Evolutionary conservation across 2,797 vertebrate genomes (phyloP).

Genomic region (Cuculus canorus): DNA sequence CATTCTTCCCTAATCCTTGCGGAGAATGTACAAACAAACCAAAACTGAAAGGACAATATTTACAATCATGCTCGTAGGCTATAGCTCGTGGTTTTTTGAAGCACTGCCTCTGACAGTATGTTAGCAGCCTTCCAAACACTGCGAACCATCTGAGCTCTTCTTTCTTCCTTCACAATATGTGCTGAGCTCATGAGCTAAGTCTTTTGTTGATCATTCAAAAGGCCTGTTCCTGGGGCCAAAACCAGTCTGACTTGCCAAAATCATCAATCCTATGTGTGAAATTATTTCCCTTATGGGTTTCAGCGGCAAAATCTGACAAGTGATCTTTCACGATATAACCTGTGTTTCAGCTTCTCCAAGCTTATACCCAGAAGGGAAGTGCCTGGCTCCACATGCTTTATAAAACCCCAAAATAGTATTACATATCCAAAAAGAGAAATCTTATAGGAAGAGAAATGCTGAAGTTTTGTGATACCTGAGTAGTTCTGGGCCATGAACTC

Average conservation of each 20-base stretch:
- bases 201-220: conserved; percentile 9
- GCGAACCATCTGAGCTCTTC: not conserved
- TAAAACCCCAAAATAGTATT: conserved; percentile 13
- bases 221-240: not conserved
- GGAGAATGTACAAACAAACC: conserved; percentile 7
- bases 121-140: not conserved
- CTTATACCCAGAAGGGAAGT: not conserved
- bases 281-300: conserved; percentile 20
- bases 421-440: conserved; percentile 11
- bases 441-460: not conserved
- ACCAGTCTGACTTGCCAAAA: conserved; percentile 7
- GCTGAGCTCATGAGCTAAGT: not conserved
- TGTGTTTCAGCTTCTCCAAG: conserved; percentile 23
- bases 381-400: not conserved
- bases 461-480: not conserved
- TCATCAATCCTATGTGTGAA: not conserved
- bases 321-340: conserved; percentile 32
- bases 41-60: not conserved
- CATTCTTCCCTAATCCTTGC: not conserved
- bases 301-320: not conserved
- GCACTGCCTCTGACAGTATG: not conserved
- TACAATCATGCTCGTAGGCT: not conserved
- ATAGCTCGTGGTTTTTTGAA: not conserved
- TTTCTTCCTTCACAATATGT: not conserved
- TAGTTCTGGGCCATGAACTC: not conserved